Evolutionary conservation across 2,888 invertebrate species (phyloP).

Genomic region (Adineta ricciae): DNA sequence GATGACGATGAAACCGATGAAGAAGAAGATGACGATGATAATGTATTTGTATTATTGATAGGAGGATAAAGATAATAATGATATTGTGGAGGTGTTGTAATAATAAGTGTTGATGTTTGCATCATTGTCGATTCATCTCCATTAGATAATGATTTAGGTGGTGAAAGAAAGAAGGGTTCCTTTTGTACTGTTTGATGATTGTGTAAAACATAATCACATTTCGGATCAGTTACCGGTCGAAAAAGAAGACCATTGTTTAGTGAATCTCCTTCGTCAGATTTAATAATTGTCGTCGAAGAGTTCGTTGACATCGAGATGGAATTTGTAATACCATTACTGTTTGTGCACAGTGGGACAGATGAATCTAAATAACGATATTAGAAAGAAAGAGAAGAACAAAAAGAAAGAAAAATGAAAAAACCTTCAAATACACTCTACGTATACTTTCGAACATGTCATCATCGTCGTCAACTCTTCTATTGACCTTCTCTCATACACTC

Average conservation of each 20-base stretch:
- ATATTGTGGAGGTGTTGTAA: neutral
- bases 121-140: neutral
- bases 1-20: neutral
- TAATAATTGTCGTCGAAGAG: neutral
- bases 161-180: neutral
- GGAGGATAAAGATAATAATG: neutral
- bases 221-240: slow-evolving; percentile 5
- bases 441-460: neutral
- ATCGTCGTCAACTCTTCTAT: neutral
- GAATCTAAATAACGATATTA: neutral
- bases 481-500: neutral
- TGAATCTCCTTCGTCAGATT: neutral
- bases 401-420: neutral
- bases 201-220: neutral
- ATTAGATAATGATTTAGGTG: neutral
- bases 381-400: neutral
- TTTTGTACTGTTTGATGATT: neutral
- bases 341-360: neutral
- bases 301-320: neutral
- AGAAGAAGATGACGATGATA: neutral
- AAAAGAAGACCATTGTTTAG: neutral
- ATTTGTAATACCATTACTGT: neutral
- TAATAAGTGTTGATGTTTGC: neutral
- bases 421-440: neutral
- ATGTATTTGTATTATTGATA: neutral